Percentiles rank a stretch among this genome's conserved stretches.
These are phyloP conservation scores for Leucoma salicis DNA, from an alignment of 2,888 invertebrate species.

Conservation along the genomic window DNA sequence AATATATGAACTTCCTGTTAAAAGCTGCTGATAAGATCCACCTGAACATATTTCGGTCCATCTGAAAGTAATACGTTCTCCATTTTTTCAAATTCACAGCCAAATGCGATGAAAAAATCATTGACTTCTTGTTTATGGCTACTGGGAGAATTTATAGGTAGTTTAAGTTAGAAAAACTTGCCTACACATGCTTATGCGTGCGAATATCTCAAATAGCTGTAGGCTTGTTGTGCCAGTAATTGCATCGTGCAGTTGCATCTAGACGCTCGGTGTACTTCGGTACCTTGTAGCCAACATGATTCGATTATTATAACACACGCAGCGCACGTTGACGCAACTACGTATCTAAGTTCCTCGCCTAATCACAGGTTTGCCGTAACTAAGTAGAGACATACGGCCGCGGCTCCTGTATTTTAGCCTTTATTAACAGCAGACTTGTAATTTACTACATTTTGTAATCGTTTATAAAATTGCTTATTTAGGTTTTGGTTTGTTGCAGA, in stretches of 20 bases:
- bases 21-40: no score
- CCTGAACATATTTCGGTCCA: no score
- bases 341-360: conserved; percentile 41
- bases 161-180: neutral
- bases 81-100: no score
- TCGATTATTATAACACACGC: conserved; percentile 66
- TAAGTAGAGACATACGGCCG: conserved; percentile 40
- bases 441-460: conserved; percentile 32
- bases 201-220: conserved; percentile 61
- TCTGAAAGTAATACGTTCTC: no score
- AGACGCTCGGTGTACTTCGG: conserved; percentile 40
- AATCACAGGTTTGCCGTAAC: conserved; percentile 49
- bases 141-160: no score
- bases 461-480: conserved; percentile 21
- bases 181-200: conserved; percentile 48
- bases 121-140: no score
- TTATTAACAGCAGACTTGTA: conserved; percentile 42
- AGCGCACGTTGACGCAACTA: no score
- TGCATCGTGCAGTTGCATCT: conserved; percentile 55
- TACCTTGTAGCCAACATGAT: conserved; percentile 58
- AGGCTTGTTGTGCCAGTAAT: conserved; percentile 52
- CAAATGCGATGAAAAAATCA: no score
- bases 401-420: conserved; percentile 48
- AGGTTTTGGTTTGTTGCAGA: conserved; percentile 66
- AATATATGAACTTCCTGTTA: no score